Evolutionary conservation across 2,888 invertebrate genomes (phyloP), one percentile per base, ranked within the genome.

Genomic region (Melipona bicolor): DNA sequence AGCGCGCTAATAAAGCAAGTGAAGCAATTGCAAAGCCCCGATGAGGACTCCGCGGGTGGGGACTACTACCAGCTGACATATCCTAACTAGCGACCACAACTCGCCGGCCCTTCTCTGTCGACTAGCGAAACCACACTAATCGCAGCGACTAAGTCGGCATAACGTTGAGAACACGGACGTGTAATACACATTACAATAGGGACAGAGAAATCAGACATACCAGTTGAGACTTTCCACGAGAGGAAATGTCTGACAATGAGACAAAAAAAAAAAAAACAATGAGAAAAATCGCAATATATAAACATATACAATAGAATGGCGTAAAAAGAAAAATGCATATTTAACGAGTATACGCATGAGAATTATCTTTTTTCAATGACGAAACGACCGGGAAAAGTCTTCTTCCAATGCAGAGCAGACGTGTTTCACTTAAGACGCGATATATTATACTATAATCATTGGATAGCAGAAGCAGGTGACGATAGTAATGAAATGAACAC

Each of bases 41-140:
- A 92, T 90, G 94, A 94, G 92, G 93, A 93, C 90, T 91, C 91
- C 90, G 91, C 91, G 91, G 92, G 92, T 92, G 94, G 93, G 92
- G 93, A 94, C 93, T 94, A 92, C 93, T 94, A 94, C 92, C 94
- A 93, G 93, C 93, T 94, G 92, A 94, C 93, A 90, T 94, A 94
- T 90, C 92, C 94, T 93, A 94, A 94, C 93, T 93, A 94, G 92
- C 92, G 87, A 92, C 89, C 91, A 89, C 89, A 91, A 85, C 87
- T 88, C 92, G 88, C 89, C 90, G 90, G 90, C 88, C 89, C 91
- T 90, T 85, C 91, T 89, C 89, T 90, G 85, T 84, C 81, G 85
- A 73, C 77, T 85, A 84, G 91, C 90, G 87, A 87, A 89, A 85
- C 84, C 54, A 70, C 82, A 73, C 81, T 86, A 88, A 87, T 81